These are phyloP conservation scores for Tiliqua scincoides DNA, from an alignment of 2,113 vertebrate species.

Conservation along the genomic window DNA sequence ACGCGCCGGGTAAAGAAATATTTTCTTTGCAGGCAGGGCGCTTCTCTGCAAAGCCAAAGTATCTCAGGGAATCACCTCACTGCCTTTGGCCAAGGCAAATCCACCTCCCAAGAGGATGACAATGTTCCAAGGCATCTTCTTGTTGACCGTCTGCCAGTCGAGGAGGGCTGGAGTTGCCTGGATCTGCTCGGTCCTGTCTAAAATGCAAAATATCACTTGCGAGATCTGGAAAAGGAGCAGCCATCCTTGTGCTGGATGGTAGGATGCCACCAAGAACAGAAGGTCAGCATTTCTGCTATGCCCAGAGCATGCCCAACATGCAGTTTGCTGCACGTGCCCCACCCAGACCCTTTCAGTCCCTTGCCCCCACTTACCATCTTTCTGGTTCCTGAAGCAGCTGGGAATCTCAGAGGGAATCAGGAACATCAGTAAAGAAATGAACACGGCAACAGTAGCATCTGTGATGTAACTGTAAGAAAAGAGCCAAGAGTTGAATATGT, in stretches of 20 bases:
- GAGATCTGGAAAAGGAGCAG: neutral
- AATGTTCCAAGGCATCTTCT: conserved; percentile 93
- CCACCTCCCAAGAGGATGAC: conserved; percentile 91
- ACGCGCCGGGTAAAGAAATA: no score
- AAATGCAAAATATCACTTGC: conserved; percentile 40
- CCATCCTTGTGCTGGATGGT: neutral
- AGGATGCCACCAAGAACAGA: no score
- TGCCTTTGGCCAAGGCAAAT: conserved; percentile 90
- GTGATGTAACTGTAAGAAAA: conserved; percentile 78
- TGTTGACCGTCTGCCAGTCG: conserved; percentile 83
- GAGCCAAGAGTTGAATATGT: neutral
- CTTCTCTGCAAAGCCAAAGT: no score
- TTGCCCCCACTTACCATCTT: conserved; percentile 55
- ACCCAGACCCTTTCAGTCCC: no score
- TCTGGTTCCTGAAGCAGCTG: neutral
- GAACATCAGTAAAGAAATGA: conserved; percentile 85
- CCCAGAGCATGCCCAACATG: no score
- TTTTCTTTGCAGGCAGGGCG: neutral
- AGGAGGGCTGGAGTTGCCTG: conserved; percentile 79
- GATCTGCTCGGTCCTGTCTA: conserved; percentile 64
- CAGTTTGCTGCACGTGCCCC: no score
- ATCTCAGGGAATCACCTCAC: conserved; percentile 81
- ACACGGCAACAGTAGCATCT: conserved; percentile 86
- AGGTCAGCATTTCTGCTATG: no score
- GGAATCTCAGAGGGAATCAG: conserved; percentile 81